phyloP scores from a whole-genome alignment of 2,113 vertebrate genomes.

The Noctilio leporinus region DNA sequence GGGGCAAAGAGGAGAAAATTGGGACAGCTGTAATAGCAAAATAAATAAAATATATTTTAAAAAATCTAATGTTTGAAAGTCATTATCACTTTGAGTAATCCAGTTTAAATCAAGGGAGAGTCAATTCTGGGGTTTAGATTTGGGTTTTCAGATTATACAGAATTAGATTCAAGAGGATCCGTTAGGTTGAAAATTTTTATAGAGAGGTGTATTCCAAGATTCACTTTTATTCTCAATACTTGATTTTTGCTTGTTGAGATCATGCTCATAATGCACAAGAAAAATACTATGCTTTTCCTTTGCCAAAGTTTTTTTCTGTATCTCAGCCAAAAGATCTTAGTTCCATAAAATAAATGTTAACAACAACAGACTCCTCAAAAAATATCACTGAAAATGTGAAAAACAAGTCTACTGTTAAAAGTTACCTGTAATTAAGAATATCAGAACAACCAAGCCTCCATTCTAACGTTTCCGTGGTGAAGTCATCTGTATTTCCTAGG shows the following conservation, averaged over 20 bases:
- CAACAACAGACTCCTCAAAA: not conserved
- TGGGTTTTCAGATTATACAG: not conserved
- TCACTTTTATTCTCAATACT: not conserved
- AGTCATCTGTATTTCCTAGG: slow-evolving; percentile 96
- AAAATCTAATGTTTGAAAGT: not conserved
- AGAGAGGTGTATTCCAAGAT: not conserved
- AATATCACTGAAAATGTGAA: not conserved
- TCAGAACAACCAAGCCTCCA: slow-evolving; percentile 94
- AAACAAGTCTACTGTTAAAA: not conserved
- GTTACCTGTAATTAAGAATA: slow-evolving; percentile 94
- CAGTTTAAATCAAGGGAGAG: not conserved
- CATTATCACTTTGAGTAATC: not conserved
- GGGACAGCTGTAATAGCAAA: too few relatives aligned
- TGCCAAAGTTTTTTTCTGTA: not conserved
- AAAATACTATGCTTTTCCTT: not conserved
- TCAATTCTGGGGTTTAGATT: not conserved
- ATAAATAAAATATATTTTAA: too few relatives aligned
- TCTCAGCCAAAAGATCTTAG: not conserved
- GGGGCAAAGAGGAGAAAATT: too few relatives aligned
- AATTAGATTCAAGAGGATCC: not conserved
- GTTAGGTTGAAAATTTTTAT: not conserved
- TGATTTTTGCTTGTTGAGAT: not conserved
- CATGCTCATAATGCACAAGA: not conserved
- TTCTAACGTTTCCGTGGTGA: slow-evolving; percentile 93
- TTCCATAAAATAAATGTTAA: slow-evolving; percentile 15